Base-by-base conservation (phyloP, 2,888 invertebrate genomes). In the Cheiracanthium punctorium region DNA sequence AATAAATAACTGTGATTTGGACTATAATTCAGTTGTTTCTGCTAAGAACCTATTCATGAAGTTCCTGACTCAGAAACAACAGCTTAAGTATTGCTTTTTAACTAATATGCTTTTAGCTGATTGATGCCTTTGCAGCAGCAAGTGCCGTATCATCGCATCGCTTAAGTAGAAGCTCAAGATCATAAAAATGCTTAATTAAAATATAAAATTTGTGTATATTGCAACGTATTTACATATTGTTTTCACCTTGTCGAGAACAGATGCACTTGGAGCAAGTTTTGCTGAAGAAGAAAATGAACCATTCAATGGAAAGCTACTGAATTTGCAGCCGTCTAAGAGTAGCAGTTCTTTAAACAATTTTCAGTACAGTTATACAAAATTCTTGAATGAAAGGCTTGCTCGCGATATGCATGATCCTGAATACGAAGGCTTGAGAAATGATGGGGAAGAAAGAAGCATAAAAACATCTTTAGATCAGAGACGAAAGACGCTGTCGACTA, bases 281-380 rank as follows among this genome's bases (percentile, higher is more conserved):
- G 24, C 2, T 2, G 2, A 28, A 1, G 73, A 73, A 80, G 88
- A 89, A 28, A n/a, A 33, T 20, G 20, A 28, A 14, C 0, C 32
- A 37, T 5, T 10, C 20, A 20, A 69, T 33, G 30, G 24, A 10
- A 69, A 8, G 29, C 24, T 29, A 1, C 29, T 32, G 14, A 17
- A 52, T 75, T 58, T 82, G 30, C 72, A 73, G 0, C 48, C 82
- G n/a, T 52, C 77, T 1, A 67, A 70, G 64, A 43, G 71, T 4
- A 10, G 71, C 14, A 72, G 20, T 32, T 10, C 58, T 20, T 58
- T 76, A 8, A 76, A 82, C 33, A 82, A 82, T 32, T 84, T 84
- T 33, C 82, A 84, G 24, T 84, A 84, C 67, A 84, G 82, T 41
- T 84, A 84, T 10, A 84, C 82, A 12, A 84, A 84, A 37, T 84